phyloP scores from a whole-genome alignment of 2,113 vertebrate species.

The Noctilio leporinus region DNA sequence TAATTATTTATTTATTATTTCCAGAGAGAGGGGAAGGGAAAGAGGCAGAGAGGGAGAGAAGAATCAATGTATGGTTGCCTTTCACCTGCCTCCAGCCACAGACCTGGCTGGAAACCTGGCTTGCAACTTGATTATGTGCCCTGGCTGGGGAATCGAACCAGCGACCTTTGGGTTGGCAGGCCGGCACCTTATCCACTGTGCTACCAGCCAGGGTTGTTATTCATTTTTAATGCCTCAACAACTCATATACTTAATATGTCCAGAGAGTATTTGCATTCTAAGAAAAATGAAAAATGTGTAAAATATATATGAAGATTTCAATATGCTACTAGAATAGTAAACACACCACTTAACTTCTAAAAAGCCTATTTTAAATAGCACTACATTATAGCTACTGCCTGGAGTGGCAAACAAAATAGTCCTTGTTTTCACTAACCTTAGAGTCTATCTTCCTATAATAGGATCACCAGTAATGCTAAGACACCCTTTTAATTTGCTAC shows the following conservation, averaged over 20 bases:
- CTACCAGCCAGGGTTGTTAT: no score
- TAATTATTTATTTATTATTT: no score
- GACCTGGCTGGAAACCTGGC: no score
- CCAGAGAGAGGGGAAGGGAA: no score
- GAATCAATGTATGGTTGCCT: no score
- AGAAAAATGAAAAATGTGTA: not conserved
- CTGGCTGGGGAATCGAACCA: no score
- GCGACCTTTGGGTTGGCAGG: no score
- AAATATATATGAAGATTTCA: not conserved
- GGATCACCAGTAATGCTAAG: not conserved
- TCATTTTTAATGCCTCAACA: no score
- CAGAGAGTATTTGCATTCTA: not conserved
- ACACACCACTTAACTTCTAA: not conserved
- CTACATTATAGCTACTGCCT: not conserved
- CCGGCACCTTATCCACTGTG: no score
- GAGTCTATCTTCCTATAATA: not conserved
- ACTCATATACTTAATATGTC: not conserved
- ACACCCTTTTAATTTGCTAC: not conserved
- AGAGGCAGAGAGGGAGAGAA: no score
- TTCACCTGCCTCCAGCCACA: no score
- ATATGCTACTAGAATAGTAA: not conserved
- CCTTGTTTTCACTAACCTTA: not conserved
- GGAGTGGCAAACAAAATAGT: not conserved
- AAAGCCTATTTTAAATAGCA: not conserved
- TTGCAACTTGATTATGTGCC: no score